A percentile compares a stretch with the other conserved stretches of the same genome.
These are phyloP conservation scores for Phalacrocorax pelagicus DNA, from an alignment of 2,113 vertebrate genomes.

Conservation along the genomic window DNA sequence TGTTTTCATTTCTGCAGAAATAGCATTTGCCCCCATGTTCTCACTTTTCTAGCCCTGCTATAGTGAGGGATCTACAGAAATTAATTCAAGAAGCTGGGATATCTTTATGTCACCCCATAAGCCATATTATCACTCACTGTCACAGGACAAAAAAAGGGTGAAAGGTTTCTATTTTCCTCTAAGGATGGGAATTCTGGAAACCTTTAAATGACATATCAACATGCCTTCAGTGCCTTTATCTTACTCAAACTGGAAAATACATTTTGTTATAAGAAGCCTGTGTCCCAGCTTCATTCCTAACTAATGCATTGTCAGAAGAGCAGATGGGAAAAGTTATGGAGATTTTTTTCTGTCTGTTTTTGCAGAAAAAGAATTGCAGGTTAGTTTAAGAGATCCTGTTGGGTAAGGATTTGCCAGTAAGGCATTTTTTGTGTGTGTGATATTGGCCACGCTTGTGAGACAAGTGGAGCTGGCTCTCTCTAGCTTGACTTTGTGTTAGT, in stretches of 20 bases:
- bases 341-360: neutral
- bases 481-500: neutral
- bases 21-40: fast-evolving
- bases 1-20: neutral
- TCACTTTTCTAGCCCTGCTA: neutral
- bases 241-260: neutral
- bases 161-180: neutral
- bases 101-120: neutral
- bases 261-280: neutral
- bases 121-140: neutral
- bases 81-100: neutral
- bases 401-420: neutral
- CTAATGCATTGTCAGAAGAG: neutral
- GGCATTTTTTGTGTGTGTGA: neutral
- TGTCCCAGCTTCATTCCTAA: neutral
- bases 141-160: neutral
- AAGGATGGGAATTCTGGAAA: neutral
- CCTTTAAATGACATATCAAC: fast-evolving
- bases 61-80: neutral
- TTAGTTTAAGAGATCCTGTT: neutral
- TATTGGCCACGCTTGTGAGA: fast-evolving
- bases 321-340: neutral
- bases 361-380: neutral
- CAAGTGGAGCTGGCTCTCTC: neutral
- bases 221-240: neutral